Conservation (phyloP, 2,113 vertebrate species). For the Zosterops lateralis region DNA sequence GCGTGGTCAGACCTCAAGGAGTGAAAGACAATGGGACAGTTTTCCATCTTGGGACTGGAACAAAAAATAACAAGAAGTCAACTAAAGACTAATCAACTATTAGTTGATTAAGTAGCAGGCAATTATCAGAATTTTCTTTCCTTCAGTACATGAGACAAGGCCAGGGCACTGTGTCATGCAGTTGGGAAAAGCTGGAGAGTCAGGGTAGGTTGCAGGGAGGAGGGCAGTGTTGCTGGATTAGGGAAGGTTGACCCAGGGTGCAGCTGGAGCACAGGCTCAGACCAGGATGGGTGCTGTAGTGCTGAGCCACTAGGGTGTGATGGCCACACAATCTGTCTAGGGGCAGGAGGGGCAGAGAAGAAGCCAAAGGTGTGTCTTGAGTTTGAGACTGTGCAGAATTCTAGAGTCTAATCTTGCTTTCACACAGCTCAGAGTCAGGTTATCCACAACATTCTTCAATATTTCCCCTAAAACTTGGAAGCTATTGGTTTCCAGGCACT, state of each 20-base stretch:
- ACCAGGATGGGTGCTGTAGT: neutral
- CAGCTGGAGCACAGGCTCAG: neutral
- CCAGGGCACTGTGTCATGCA: accelerated
- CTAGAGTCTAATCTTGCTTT: neutral
- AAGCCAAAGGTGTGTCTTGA: neutral
- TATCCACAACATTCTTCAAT: neutral
- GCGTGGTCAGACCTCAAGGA: neutral
- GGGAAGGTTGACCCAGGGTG: neutral
- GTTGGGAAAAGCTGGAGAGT: neutral
- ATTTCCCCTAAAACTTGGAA: neutral
- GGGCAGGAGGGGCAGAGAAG: neutral
- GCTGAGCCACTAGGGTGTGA: neutral
- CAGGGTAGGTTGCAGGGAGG: neutral
- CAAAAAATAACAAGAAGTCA: neutral
- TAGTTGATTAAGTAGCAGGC: neutral
- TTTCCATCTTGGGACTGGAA: neutral
- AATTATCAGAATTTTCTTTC: neutral
- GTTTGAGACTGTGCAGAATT: neutral
- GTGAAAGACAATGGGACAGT: neutral
- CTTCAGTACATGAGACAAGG: neutral
- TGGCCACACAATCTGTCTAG: neutral
- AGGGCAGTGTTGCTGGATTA: neutral
- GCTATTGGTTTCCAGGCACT: neutral
- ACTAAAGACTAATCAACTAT: neutral
- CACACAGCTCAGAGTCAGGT: neutral